phyloP scores from a whole-genome alignment of 2,113 vertebrate genomes.

The Sinocyclocheilus maitianheensis region DNA sequence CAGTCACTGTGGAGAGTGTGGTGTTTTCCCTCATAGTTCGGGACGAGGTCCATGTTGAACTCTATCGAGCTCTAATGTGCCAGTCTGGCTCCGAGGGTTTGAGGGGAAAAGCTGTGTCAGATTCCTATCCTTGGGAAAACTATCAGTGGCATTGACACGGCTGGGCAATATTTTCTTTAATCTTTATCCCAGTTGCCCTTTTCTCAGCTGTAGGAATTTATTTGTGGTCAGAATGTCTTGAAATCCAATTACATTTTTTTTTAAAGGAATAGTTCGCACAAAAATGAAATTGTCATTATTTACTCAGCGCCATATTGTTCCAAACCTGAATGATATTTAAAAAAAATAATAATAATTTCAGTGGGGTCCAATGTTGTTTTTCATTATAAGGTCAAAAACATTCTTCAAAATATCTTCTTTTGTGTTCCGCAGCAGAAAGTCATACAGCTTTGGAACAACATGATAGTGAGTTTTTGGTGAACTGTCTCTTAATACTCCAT shows the following conservation, averaged over 20 bases:
- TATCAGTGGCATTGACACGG: background rate
- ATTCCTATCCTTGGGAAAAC: conserved; percentile 2
- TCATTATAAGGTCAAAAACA: background rate
- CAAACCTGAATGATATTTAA: too few species aligned
- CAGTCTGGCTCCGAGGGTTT: conserved; percentile 8
- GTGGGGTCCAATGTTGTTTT: background rate
- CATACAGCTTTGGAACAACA: background rate
- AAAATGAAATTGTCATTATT: background rate
- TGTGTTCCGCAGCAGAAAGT: background rate
- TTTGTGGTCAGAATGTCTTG: too few species aligned
- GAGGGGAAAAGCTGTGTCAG: background rate
- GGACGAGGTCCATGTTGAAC: background rate
- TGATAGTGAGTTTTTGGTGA: background rate
- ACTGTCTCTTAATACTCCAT: background rate
- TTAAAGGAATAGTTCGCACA: background rate
- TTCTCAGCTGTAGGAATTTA: background rate
- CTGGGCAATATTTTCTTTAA: background rate
- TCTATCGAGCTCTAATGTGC: background rate
- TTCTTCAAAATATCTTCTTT: background rate
- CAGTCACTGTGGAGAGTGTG: conserved; percentile 15
- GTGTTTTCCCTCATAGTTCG: background rate
- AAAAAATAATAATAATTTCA: too few species aligned
- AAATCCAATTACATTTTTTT: background rate
- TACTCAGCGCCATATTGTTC: too few species aligned
- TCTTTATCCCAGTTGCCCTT: background rate